Base-by-base conservation (phyloP, 2,888 invertebrate species). In the Orchesella flavescens region DNA sequence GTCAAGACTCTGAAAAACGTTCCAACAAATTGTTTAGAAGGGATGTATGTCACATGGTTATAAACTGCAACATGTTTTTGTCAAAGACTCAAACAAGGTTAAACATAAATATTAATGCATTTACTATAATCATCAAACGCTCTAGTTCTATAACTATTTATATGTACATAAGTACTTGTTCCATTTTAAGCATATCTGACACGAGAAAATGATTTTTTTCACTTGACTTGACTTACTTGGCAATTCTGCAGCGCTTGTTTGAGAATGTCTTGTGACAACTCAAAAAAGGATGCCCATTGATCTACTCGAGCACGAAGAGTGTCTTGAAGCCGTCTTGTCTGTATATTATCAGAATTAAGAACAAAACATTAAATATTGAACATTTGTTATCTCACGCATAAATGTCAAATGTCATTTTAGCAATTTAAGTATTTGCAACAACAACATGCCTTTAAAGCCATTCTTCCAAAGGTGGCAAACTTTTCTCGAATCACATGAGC, bases 181-280 rank as follows among this genome's bases (percentile, higher is more conserved):
- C 34, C 7, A 7, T 34, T 34, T 34, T 34, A 34, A 2, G 7
- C 2, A 34, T 34, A 34, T 34, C 34, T 34, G 34, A 34, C 34
- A 34, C 2, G 34, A 34, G 34, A 34, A 34, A 34, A 34, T 34
- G 34, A 34, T 7, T 34, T 46, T 59, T 49, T 55, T n/a, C n/a
- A n/a, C n/a, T n/a, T n/a, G 5, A 21, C 44, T 63, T 24, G 23
- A 77, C 83, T 80, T 87, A 90, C 92, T 89, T 94, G 93, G 88
- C 95, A 95, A 84, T 94, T 94, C 80, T 93, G 91, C 0, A 95
- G 92, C 0, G 95, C 94, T 81, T 94, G 93, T 85, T 95, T 94
- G 0, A 96, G 94, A 0, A 94, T 92, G 87, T 95, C 95, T 83
- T 88, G 88, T 53, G 88, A 88, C 73, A 88, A 65, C 75, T 88